Base-by-base conservation (phyloP, 2,797 vertebrate species). In the Pangasius sanitwongsei region DNA sequence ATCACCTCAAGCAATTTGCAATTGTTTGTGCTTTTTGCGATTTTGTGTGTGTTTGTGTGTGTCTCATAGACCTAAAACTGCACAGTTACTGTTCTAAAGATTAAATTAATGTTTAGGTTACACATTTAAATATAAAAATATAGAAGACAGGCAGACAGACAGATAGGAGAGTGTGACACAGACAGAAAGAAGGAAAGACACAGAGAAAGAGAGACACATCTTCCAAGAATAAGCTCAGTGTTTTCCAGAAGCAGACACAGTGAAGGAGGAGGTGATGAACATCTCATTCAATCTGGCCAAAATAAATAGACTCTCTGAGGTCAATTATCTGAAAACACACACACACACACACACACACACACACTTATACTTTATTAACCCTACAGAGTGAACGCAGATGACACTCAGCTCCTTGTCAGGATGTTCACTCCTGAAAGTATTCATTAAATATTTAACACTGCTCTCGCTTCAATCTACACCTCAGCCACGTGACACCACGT, bases 291-390 rank as follows among this genome's bases (percentile, higher is more conserved):
- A 78, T 78, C 75, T 50, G 41, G 37, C 86, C 59, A 31, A 87
- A 65, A 80, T 80, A 87, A 87, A 87, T 53, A 80, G 44, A 37
- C 75, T 53, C 23, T 80, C n/a, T 80, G 59, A 78, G 86, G 59
- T 78, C 86, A 87, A 87, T 87, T 78, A 20, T 86, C 85, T 5
- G 3, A 31, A 55, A 48, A 77, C 48, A 78, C 48, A 78, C 44
- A 77, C 74, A 77, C 74, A 80, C 77, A 55, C 77, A 55, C 50
- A 57, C 77, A 57, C 48, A 57, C 77, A 55, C 75, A 55, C 50
- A 78, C 48, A 55, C 81, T n/a, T 59, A 65, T 13, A 48, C 59
- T n/a, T 61, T 41, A 25, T 44, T 44, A 65, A 83, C 59, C 37
- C 59, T 65, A n/a, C 81, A 48, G 37, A 15, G 80, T 18, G 55